Evolutionary conservation across 2,888 invertebrate species (phyloP), one percentile per base, ranked within the genome.

Genomic region (Calameuta filiformis): DNA sequence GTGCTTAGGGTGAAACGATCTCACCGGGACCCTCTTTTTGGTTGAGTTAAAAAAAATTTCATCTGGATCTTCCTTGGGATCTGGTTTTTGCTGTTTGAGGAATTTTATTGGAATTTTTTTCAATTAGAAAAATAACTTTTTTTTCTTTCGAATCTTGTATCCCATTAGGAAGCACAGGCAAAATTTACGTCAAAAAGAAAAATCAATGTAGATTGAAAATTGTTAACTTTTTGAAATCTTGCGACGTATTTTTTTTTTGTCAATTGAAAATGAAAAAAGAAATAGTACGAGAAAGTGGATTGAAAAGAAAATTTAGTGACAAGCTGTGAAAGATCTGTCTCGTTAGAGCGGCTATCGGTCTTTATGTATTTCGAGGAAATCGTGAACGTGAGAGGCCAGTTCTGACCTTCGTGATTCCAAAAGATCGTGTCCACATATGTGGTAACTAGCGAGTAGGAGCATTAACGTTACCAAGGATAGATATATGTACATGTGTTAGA

Each of bases 11-110:
- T 84, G 85, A 85, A 85, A 85, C 85, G 86, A 87, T 88, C 88
- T 89, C 88, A 87, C 82, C 85, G 84, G 85, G 82, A 77, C 81
- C 84, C 85, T 85, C 82, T 79, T 80, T 78, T 76, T 30, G 77
- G 85, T 83, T 83, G 82, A 87, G 85, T 87, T 90, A 90, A 90
- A 90, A 90, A 90, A 90, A 90, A 56, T 23, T 23, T 56, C 56
- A 9, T 23, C 56, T 23, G 23, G 23, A 56, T 23, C 56, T 23
- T 15, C 23, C 6, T 0, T 56, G 23, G 56, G 56, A 56, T 23
- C 9, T 56, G 23, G 15, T 23, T 56, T 15, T 56, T 6, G 23
- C 9, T 23, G 0, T 23, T 56, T 37, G 1, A 86, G 84, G 83
- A 82, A 56, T 56, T 56, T 9, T 9, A 56, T 56, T 56, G 23